phyloP scores from a whole-genome alignment of 2,888 invertebrate species.

The Eupsilia transversa region DNA sequence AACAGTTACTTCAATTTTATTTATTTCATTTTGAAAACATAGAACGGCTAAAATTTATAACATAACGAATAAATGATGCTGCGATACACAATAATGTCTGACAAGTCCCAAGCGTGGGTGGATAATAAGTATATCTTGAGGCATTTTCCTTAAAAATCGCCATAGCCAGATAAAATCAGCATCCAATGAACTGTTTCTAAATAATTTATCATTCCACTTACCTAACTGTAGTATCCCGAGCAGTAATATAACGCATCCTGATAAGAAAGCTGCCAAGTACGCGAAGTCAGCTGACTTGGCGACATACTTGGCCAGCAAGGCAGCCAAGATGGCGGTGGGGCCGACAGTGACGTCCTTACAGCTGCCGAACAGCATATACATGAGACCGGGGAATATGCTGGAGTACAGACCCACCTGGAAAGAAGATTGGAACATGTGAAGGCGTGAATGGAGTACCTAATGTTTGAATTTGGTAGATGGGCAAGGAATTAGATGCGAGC shows the following conservation, averaged over 20 bases:
- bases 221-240: constrained; percentile 94
- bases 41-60: not conserved
- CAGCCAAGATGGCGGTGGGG: constrained; percentile 97
- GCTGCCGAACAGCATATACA: constrained; percentile 96
- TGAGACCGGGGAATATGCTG: constrained; percentile 97
- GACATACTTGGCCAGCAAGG: constrained; percentile 94
- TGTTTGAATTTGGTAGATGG: not conserved
- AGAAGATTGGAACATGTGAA: not conserved
- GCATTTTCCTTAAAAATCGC: not conserved
- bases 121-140: not conserved
- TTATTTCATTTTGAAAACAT: not conserved
- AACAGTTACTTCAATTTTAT: too few relatives aligned
- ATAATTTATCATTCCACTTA: constrained; percentile 62
- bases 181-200: not conserved
- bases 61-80: not conserved
- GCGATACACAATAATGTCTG: not conserved
- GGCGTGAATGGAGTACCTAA: too few relatives aligned
- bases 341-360: constrained; percentile 95
- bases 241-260: constrained; percentile 93
- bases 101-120: not conserved
- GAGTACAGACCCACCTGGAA: constrained; percentile 96
- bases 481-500: not conserved
- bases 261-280: constrained; percentile 93
- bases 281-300: constrained; percentile 93
- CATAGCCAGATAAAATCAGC: not conserved